Evolutionary conservation across 1,140 invertebrate species (phyloP), one percentile per base, ranked within the genome.

Genomic region (Ruditapes philippinarum): DNA sequence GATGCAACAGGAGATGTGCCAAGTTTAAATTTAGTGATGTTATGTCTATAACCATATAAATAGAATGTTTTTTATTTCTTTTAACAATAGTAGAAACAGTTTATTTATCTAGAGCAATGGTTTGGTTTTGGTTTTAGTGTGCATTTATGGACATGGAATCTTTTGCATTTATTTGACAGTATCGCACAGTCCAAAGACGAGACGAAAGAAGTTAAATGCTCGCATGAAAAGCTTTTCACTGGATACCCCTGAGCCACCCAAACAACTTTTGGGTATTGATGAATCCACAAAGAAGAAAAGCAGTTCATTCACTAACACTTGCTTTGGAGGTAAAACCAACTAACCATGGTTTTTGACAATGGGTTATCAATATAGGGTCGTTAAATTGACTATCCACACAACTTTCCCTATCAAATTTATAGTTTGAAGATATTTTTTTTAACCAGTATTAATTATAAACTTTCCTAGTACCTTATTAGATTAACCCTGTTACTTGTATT

Each of bases 171-270:
- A 76, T 89, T 89, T 92, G 92, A 49, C 97, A 99, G 98, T 98
- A 92, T 98, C 98, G 88, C 98, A 99, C 96, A 99, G 98, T 96
- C 98, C 98, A 92, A 97, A 98, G 95, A 92, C 91, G 25, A 88
- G 94, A 57, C 97, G 98, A 86, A 98, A 99, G 97, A 98, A 99
- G 96, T 97, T 99, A 96, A 99, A 99, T 96, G 97, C 99, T 95
- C 97, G 99, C 93, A 99, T 99, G 98, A 99, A 99, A 97, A 99
- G 98, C 95, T 97, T 99, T 92, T 99, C 98, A 57, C 96, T 99
- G 97, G 99, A 99, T 95, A 99, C 98, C 17, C 98, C 98, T 31
- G 98, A 99, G 96, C 98, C 98, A 83, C 97, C 98, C 28, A 98
- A 98, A 96, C 98, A 98, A 28, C 90, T 95, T 97, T 86, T 91